Base-by-base conservation (phyloP, 2,888 invertebrate species). In the Pocota personata region DNA sequence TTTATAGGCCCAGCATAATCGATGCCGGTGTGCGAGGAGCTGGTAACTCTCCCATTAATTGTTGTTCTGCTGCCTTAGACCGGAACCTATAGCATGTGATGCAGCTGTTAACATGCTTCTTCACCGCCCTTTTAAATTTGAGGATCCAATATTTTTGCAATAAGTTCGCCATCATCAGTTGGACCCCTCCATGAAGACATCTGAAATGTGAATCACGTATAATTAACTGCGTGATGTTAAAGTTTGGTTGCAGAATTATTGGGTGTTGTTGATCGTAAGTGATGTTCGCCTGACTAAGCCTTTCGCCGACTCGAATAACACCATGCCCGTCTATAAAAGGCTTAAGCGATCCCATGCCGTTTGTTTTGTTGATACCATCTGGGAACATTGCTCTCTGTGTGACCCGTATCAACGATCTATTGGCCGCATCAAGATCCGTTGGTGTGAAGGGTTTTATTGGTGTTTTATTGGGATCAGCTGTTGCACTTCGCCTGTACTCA, bases 191-290 rank as follows among this genome's bases (percentile, higher is more conserved):
- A 24, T 27, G 24, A 8, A 62, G n/a, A n/a, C n/a, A n/a, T n/a
- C n/a, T n/a, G n/a, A n/a, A n/a, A n/a, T n/a, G n/a, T n/a, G n/a
- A n/a, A n/a, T 58, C 58, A 5, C 37, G 19, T 19, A 24, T 21
- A 43, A 46, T 30, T 30, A 43, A 19, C 16, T n/a, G n/a, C n/a
- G n/a, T n/a, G n/a, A n/a, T n/a, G n/a, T n/a, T n/a, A n/a, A n/a
- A n/a, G n/a, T n/a, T n/a, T n/a, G n/a, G 24, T 1, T 58, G 32
- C 10, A 72, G 12, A 6, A 72, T 60, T 21, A 14, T 6, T 4
- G 72, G 48, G 30, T 72, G 58, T 50, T 48, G 57, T 27, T 46
- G 46, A 14, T 50, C 14, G n/a, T n/a, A 16, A 58, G 48, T 1
- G 72, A 24, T 24, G 24, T 24, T 24, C 24, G 24, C 2, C 4